These are phyloP conservation scores for Macquaria australasica DNA, from an alignment of 2,113 vertebrate species.

Conservation along the genomic window DNA sequence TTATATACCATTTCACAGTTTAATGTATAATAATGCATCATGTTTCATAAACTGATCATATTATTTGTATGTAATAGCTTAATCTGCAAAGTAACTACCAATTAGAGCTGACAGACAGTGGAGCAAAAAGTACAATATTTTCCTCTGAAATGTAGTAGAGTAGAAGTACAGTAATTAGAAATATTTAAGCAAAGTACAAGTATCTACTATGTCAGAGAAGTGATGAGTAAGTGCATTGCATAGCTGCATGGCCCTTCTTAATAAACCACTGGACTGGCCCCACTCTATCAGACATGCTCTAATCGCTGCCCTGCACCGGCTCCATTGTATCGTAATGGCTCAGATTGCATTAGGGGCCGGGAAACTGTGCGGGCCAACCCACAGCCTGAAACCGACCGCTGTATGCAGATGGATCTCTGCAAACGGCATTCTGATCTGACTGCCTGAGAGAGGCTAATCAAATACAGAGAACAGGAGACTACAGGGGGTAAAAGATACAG, in stretches of 20 bases:
- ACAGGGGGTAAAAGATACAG: conserved; percentile 44
- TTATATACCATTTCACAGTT: background rate
- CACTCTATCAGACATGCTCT: conserved; percentile 62
- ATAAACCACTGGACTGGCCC: conserved; percentile 49
- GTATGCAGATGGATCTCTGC: conserved; percentile 71
- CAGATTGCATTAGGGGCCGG: conserved; percentile 66
- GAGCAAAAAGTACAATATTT: background rate
- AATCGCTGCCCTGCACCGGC: conserved; percentile 49
- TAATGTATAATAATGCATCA: background rate
- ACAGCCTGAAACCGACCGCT: conserved; percentile 41
- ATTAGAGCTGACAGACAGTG: no score
- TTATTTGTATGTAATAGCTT: background rate
- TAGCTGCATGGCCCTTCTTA: conserved; percentile 40
- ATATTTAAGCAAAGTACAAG: background rate
- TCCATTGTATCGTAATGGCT: conserved; percentile 69
- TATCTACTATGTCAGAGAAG: conserved; percentile 15
- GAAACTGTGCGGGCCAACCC: conserved; percentile 47
- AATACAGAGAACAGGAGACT: conserved; percentile 52
- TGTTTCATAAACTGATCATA: background rate
- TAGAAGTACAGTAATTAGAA: background rate
- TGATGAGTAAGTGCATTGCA: conserved; percentile 59
- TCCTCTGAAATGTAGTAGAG: background rate
- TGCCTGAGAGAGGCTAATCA: conserved; percentile 67
- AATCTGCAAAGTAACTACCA: no score
- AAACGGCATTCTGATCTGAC: conserved; percentile 57